Base-by-base conservation (phyloP, 2,113 vertebrate species). In the Stegastes partitus region DNA sequence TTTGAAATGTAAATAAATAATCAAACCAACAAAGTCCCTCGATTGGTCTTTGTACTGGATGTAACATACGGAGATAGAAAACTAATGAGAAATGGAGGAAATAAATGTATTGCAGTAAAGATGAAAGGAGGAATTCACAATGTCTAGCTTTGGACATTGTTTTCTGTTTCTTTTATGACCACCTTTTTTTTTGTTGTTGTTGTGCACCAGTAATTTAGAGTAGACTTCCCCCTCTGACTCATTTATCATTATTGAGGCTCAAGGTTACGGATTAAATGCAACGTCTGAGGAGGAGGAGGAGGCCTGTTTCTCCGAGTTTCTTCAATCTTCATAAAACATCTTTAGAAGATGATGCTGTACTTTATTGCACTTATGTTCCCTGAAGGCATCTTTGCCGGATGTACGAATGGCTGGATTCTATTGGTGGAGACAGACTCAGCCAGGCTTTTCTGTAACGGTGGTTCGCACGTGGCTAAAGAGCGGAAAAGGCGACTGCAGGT, bases 181-280 rank as follows among this genome's bases (percentile, higher is more conserved):
- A 14, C 42, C 23, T 42, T 49, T 81, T 1, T 14, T 15, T 45
- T 45, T 14, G 14, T 45, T 45, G 42, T 62, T 74, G 34, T 37
- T 34, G 63, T 42, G 42, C 37, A 22, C 65, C 31, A 77, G 83
- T 76, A 50, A 65, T 78, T 81, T 37, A 57, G 22, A 80, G 76
- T 69, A 68, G 45, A 39, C 19, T 31, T 54, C 16, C 26, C 44
- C 1, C 2, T n/a, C 39, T 19, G 26, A 68, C 55, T 47, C 63
- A 64, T 84, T 81, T 74, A 59, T 86, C 39, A 53, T 81, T 78
- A n/a, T 18, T 70, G 42, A 39, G 47, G 54, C n/a, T 75, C 26
- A 68, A 59, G 49, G 50, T 58, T 37, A 66, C 22, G 22, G 16
- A 18, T 70, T 70, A 45, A 58, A 68, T 16, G 28, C 14, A 55